phyloP scores from a whole-genome alignment of 2,888 invertebrate genomes.

The Chrysolina americana region DNA sequence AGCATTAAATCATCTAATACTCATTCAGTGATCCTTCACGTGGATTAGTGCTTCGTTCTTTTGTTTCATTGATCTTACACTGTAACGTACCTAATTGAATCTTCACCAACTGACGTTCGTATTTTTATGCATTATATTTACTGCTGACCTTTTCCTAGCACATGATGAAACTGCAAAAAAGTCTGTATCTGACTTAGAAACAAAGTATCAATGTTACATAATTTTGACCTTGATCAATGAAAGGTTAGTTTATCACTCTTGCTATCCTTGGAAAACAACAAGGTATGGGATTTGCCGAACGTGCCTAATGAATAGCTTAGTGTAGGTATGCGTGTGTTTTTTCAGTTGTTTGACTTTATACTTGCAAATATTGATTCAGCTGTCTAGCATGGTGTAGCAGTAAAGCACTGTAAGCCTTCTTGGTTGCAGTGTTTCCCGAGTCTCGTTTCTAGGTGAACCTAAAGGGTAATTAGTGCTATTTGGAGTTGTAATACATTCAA shows the following conservation, averaged over 20 bases:
- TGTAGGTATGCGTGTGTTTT: too few relatives aligned
- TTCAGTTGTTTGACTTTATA: too few relatives aligned
- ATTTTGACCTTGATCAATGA: slow-evolving; percentile 16
- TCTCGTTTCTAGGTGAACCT: too few relatives aligned
- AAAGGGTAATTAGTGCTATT: too few relatives aligned
- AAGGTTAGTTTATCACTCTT: background rate
- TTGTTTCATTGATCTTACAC: background rate
- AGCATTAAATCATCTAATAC: too few relatives aligned
- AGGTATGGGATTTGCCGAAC: background rate
- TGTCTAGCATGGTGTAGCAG: too few relatives aligned
- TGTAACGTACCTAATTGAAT: background rate
- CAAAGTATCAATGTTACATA: background rate
- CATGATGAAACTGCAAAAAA: background rate
- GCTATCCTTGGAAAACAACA: background rate
- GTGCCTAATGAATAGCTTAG: too few relatives aligned
- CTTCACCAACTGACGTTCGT: background rate
- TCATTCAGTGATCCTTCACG: too few relatives aligned
- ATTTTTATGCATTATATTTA: background rate
- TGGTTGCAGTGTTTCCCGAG: too few relatives aligned
- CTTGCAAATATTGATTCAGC: too few relatives aligned
- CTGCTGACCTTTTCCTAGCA: slow-evolving; percentile 1
- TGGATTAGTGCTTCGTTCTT: background rate
- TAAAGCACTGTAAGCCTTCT: too few relatives aligned
- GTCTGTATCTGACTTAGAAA: background rate
- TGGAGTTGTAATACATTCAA: too few relatives aligned